Percentiles rank a stretch among this genome's conserved stretches.
phyloP scores from a whole-genome alignment of 2,797 vertebrate genomes.

The Macroramphosus scolopax region DNA sequence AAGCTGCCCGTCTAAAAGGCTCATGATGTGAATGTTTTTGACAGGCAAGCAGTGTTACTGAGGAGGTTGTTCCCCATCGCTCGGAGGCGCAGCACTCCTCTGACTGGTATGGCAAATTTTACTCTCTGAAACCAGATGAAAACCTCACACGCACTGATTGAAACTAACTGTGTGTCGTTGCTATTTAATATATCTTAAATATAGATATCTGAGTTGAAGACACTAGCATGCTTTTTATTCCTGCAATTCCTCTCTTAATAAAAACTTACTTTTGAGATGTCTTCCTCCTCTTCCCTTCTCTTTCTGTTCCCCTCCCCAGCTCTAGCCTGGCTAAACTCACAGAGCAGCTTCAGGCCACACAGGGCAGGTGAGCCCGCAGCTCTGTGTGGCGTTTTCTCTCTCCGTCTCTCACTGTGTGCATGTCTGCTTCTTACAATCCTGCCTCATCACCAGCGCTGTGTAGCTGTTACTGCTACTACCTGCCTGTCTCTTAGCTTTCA shows the following conservation, averaged over 20 bases:
- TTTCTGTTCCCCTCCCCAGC: conserved; percentile 54
- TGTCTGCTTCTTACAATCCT: background rate
- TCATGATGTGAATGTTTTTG: conserved; percentile 17
- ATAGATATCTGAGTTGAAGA: background rate
- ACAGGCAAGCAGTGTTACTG: conserved; percentile 56
- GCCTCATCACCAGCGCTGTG: background rate
- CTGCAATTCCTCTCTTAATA: conserved; percentile 4
- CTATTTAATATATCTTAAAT: conserved; percentile 4
- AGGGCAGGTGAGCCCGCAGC: conserved; percentile 77
- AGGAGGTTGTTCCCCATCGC: conserved; percentile 69
- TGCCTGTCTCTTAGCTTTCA: background rate
- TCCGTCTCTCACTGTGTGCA: conserved; percentile 38
- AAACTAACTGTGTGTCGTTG: conserved; percentile 21
- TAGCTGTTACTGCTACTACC: background rate
- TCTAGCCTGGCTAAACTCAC: conserved; percentile 82
- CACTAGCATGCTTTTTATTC: conserved; percentile 12
- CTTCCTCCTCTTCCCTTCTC: conserved; percentile 9
- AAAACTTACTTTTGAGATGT: conserved; percentile 27
- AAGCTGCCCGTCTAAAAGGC: background rate
- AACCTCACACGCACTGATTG: background rate
- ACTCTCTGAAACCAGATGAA: background rate
- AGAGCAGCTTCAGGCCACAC: conserved; percentile 82
- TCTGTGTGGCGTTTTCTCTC: conserved; percentile 58
- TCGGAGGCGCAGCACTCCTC: conserved; percentile 70
- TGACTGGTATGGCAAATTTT: conserved; percentile 68